Evolutionary conservation across 2,888 invertebrate species (phyloP), one percentile per base, ranked within the genome.

Genomic region (Meiosimyza decipiens): DNA sequence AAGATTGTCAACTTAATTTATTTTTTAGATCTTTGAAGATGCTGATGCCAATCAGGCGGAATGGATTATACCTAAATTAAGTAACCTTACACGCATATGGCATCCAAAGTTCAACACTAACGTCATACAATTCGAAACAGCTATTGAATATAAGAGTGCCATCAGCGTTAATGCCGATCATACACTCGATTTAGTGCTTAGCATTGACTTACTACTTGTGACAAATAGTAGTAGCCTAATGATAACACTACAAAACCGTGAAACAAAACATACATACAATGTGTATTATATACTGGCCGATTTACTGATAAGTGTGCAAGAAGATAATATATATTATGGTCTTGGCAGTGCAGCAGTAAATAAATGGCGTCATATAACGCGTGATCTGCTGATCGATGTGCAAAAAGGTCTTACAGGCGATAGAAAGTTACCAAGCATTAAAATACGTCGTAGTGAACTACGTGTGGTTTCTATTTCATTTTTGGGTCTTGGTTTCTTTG

Each of bases 321-420:
- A 92, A 74, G 91, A 92, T 74, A 93, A 96, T 86, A 92, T 97
- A 74, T 96, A 93, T 85, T 95, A 97, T 83, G 97, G 97, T 2
- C 90, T 98, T 77, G 95, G 95, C 9, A 82, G 87, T 13, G 87
- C 88, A 52, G 85, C 87, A 13, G 83, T 88, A 22, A 88, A 88
- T 79, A 89, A 90, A 78, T 96, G 96, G 96, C 91, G 91, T 76
- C 91, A 91, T 77, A 87, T 98, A 47, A 95, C 96, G 0, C 90
- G 98, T 59, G 97, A 98, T 85, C 89, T 98, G 55, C 91, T 95
- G 75, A 92, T 96, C 71, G 98, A 98, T 87, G 90, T 97, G 80
- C 95, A 95, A 84, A 98, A 98, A 88, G 97, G 97, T 70, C 89
- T 96, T 89, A 89, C 90, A 91, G 78, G 77, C 70, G 82, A 81